Evolutionary conservation across 1,140 invertebrate genomes (phyloP), one percentile per base, ranked within the genome.

Genomic region (Zeugodacus cucurbitae): DNA sequence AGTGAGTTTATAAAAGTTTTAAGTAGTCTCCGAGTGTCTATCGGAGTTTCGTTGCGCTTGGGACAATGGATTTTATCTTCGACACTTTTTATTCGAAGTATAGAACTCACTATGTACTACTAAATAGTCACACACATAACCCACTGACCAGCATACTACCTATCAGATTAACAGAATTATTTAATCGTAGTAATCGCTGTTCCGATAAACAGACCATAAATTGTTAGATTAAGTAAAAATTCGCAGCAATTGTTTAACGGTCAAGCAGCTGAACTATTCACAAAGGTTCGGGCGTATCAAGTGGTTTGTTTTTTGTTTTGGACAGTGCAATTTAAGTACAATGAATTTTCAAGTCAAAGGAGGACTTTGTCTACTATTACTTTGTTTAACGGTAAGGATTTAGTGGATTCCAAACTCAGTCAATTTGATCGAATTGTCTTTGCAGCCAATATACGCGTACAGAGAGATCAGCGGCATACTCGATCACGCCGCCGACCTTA

Each of bases 401-500:
- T 22, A 44, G 14, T 0, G 37, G 37, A 74, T 20, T 41, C 4
- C 0, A 74, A 41, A 17, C 34, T 22, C 2, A 7, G 34, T 17
- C 3, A 54, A 54, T 74, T 41, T 8, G 6, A n/a, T 1, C 8
- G 14, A 74, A 74, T 74, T 74, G 14, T 34, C 34, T n/a, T 37
- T 41, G 29, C 70, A 74, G 70, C 70, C 34, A 44, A 74, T 74
- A 20, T 14, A 6, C 1, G 82, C 59, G 1, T 86, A 67, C 64
- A 74, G 62, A 41, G 85, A 62, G 48, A 89, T 89, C 17, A 37
- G 41, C 29, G 88, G 70, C 57, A 70, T 93, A 3, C 86, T 93
- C 62, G 85, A 85, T 62, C 88, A 90, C 6, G 44, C 87, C n/a
- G 70, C 85, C 64, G 90, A 92, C 22, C 70, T 93, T n/a, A 90